A percentile compares a stretch with the other conserved stretches of the same genome.
Evolutionary conservation across 2,113 vertebrate genomes (phyloP).

Genomic region (Parotia lawesii): DNA sequence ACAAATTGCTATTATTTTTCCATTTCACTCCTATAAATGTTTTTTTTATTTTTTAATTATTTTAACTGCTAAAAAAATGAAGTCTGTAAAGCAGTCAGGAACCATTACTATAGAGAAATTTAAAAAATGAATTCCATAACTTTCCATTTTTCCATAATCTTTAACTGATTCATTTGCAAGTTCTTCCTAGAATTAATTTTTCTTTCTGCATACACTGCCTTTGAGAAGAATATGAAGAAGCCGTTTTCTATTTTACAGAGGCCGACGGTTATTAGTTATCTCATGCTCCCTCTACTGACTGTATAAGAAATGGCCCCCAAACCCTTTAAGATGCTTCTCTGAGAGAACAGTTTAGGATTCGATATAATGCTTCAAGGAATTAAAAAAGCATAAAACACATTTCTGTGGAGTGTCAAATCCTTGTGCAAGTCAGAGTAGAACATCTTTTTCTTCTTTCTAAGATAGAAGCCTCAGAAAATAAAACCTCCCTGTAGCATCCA

Average conservation of each 20-base stretch:
- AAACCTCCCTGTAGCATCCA: background rate
- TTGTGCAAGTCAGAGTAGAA: background rate
- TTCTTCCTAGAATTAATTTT: background rate
- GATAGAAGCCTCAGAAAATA: background rate
- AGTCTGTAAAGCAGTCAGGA: background rate
- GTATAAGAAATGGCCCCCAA: background rate
- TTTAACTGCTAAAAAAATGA: background rate
- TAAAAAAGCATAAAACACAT: background rate
- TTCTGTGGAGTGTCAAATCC: background rate
- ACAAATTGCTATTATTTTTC: background rate
- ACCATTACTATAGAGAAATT: background rate
- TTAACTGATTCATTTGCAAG: background rate
- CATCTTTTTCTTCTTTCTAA: background rate
- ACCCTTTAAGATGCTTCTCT: background rate
- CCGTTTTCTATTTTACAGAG: background rate
- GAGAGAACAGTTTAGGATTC: background rate
- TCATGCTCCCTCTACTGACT: slow-evolving; percentile 32
- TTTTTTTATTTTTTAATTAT: background rate
- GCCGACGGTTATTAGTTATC: background rate
- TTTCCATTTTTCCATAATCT: background rate
- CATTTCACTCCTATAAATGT: background rate
- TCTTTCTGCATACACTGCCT: background rate
- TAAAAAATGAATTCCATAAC: background rate
- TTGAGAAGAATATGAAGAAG: background rate
- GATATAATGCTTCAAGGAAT: background rate